Evolutionary conservation across 2,888 invertebrate species (phyloP).

Genomic region (Chalcis sispes): DNA sequence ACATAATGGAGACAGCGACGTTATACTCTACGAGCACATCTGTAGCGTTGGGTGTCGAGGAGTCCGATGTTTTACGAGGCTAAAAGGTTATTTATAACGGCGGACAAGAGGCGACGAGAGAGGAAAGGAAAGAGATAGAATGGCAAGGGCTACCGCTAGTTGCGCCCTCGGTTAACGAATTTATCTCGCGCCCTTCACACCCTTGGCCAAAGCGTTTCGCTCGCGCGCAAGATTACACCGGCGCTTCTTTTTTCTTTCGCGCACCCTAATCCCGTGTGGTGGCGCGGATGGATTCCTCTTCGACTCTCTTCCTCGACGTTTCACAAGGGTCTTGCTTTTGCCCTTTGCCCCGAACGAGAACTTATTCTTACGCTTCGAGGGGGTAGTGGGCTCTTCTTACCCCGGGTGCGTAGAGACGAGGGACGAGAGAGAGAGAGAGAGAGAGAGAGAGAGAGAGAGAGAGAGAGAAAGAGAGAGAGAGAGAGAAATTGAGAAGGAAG

Average conservation of each 20-base stretch:
- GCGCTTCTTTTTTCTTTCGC: neutral
- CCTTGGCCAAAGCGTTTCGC: conserved; percentile 22
- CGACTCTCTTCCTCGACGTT: too few species aligned
- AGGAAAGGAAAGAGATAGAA: neutral
- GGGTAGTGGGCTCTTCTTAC: too few species aligned
- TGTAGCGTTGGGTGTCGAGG: neutral
- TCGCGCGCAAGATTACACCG: neutral
- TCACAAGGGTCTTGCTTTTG: too few species aligned
- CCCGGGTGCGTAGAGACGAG: too few species aligned
- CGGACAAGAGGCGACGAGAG: neutral
- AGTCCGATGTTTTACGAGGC: conserved; percentile 49
- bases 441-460: too few species aligned
- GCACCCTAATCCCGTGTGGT: too few species aligned
- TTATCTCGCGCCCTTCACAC: too few species aligned
- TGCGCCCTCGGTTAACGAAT: conserved; percentile 9
- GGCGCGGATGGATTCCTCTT: conserved; percentile 4
- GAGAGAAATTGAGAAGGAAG: too few species aligned
- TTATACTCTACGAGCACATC: conserved; percentile 2
- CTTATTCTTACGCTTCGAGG: too few species aligned
- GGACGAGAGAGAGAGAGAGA: neutral
- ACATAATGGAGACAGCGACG: neutral
- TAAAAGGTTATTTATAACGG: conserved; percentile 55
- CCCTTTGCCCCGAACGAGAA: too few species aligned
- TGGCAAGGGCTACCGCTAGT: neutral
- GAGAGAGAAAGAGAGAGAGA: too few species aligned